These are phyloP conservation scores for Spermophilus dauricus DNA, from an alignment of 2,113 vertebrate species.

Conservation along the genomic window DNA sequence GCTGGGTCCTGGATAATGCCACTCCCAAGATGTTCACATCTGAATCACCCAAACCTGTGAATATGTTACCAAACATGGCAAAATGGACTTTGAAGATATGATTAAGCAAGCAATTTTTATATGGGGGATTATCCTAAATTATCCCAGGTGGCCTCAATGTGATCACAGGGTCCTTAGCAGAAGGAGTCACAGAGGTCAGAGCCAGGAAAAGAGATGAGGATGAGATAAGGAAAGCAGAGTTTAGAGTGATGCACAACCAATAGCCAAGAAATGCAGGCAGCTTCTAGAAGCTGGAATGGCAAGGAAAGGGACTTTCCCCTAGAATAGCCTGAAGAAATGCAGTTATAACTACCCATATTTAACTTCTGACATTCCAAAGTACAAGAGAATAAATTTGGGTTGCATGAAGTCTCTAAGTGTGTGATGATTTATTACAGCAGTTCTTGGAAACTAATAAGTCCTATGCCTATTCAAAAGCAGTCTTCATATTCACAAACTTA, in stretches of 20 bases:
- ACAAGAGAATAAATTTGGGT: neutral
- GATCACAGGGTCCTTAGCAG: neutral
- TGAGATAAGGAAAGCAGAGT: neutral
- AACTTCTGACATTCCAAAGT: neutral
- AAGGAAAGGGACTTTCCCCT: neutral
- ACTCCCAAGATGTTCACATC: neutral
- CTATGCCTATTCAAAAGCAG: neutral
- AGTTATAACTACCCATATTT: neutral
- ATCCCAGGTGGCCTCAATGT: neutral
- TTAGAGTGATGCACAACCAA: neutral
- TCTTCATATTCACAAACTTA: neutral
- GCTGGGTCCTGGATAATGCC: neutral
- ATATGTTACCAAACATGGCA: neutral
- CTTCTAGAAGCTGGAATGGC: neutral
- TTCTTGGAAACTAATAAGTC: neutral
- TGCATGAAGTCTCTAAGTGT: neutral
- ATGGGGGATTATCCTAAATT: neutral
- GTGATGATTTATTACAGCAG: neutral
- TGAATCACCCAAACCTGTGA: neutral
- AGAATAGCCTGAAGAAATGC: neutral
- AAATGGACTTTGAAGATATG: neutral
- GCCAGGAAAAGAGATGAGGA: neutral
- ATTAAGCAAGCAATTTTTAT: neutral
- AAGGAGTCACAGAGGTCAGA: neutral
- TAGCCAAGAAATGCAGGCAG: neutral